Evolutionary conservation across 1,140 invertebrate genomes (phyloP), one percentile per base, ranked within the genome.

Genomic region (Drosophila murphyi): DNA sequence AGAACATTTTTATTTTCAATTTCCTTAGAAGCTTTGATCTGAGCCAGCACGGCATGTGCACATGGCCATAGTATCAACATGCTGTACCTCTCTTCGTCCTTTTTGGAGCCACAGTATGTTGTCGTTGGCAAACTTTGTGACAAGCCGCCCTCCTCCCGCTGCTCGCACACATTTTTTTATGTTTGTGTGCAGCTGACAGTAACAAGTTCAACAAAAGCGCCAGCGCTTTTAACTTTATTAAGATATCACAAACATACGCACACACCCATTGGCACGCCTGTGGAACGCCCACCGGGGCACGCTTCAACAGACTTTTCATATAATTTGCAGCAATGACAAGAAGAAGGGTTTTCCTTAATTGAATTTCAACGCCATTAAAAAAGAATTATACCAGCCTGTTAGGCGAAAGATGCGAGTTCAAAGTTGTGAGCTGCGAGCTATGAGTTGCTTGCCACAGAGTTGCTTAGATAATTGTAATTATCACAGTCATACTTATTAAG

Each of bases 351-450:
- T 62, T 37, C 45, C 67, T 72, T 87, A 87, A 87, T 87, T 88
- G 83, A 87, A 82, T 87, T 86, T 87, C 80, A 61, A 80, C 72
- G 83, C 79, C 80, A 88, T 87, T 88, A 87, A 88, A 87, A 82
- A 88, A 82, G 63, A 88, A 80, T 74, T 88, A 77, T 69, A 70
- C 55, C 59, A 70, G 67, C 43, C 34, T 50, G 39, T 68, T 68
- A 51, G 62, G 50, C 10, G 67, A 48, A 59, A 29, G 45, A 43
- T 54, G 31, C 39, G 60, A 55, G 31, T 32, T 29, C 54, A 12
- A 28, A 64, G 39, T 31, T 57, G 62, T 39, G 54, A 32, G 50
- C 32, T 51, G 43, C 32, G 60, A 28, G 32, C 6, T 28, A 37
- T 3, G n/a, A 48, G 35, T 31, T 68, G 37, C 5, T 55, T 65